A percentile compares a stretch with the other conserved stretches of the same genome.
Evolutionary conservation across 2,888 invertebrate species (phyloP).

Genomic region (Drosophila limbata): DNA sequence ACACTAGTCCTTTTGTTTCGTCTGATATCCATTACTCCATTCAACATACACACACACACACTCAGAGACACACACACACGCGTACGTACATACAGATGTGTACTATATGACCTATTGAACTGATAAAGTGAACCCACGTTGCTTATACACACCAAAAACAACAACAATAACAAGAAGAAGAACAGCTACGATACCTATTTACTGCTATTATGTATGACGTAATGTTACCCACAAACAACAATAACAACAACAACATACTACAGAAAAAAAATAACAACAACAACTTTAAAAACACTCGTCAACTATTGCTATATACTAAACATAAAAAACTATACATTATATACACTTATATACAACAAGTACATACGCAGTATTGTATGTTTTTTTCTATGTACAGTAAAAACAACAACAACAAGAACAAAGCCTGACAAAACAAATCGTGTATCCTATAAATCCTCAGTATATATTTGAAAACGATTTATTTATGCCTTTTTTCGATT

Average conservation of each 20-base stretch:
- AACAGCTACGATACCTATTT: slow-evolving; percentile 78
- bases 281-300: slow-evolving; percentile 65
- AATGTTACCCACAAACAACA: slow-evolving; percentile 71
- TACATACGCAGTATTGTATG: slow-evolving; percentile 77
- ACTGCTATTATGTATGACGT: slow-evolving; percentile 76
- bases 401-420: slow-evolving; percentile 57
- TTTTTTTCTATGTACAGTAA: slow-evolving; percentile 70
- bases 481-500: slow-evolving; percentile 53
- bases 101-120: slow-evolving; percentile 61
- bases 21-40: not conserved
- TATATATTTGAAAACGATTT: slow-evolving; percentile 47
- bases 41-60: slow-evolving; percentile 14
- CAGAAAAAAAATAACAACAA: slow-evolving; percentile 43
- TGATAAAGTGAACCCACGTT: slow-evolving; percentile 71
- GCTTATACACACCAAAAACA: slow-evolving; percentile 53
- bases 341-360: slow-evolving; percentile 74
- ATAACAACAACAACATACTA: slow-evolving; percentile 43
- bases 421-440: slow-evolving; percentile 77
- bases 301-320: slow-evolving; percentile 69
- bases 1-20: no score
- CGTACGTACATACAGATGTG: slow-evolving; percentile 19
- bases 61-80: slow-evolving; percentile 15
- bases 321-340: slow-evolving; percentile 60
- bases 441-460: slow-evolving; percentile 72
- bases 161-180: slow-evolving; percentile 22